These are phyloP conservation scores for Gryllus bimaculatus DNA, from an alignment of 1,140 invertebrate genomes.

Conservation along the genomic window DNA sequence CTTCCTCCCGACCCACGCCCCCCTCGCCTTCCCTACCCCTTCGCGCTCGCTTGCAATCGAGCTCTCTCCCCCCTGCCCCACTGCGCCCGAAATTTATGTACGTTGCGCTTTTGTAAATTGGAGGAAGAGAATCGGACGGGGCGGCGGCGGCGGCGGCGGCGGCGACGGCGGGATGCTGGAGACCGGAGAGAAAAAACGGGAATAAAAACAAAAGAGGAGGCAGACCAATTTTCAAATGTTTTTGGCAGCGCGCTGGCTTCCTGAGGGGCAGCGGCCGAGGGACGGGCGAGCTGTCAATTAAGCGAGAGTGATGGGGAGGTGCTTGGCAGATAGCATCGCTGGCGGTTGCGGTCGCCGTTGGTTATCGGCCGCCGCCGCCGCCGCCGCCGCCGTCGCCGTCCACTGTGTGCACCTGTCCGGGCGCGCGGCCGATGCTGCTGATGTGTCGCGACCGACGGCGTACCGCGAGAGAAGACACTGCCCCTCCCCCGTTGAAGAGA, in stretches of 20 bases:
- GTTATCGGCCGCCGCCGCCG: not conserved
- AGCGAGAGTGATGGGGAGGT: not conserved
- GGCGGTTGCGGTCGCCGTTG: not conserved
- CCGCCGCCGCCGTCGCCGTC: not conserved
- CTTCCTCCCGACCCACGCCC: no score
- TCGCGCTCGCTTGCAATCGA: no score
- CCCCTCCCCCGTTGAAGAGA: no score
- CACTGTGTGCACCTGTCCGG: not conserved
- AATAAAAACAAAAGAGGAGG: not conserved
- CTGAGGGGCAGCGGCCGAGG: not conserved
- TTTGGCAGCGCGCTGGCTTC: not conserved
- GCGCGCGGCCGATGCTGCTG: no score
- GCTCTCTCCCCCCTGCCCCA: not conserved
- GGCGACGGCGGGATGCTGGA: not conserved
- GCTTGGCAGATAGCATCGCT: not conserved
- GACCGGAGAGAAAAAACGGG: not conserved
- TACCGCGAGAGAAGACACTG: no score
- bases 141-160: no score
- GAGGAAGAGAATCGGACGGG: not conserved
- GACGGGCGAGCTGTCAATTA: not conserved
- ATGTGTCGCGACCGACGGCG: no score
- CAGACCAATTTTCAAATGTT: constrained; percentile 1
- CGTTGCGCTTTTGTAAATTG: not conserved
- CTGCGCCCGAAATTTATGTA: not conserved
- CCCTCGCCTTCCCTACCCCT: no score